Conservation (phyloP, 2,113 vertebrate species). For the Microtus oregoni region DNA sequence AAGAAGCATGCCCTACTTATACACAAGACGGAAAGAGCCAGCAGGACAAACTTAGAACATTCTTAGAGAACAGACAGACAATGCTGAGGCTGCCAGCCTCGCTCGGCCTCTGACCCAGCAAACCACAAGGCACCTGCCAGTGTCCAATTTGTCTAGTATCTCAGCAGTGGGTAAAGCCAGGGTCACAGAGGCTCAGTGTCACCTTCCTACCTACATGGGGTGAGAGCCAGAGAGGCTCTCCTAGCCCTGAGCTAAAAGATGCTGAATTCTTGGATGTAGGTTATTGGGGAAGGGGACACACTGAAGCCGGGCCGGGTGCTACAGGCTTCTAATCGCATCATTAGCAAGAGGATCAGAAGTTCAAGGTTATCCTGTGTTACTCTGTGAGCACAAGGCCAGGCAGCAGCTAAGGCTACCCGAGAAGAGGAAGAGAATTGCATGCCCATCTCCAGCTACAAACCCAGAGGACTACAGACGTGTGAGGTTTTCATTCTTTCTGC, state of each 20-base stretch:
- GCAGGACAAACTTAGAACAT: background rate
- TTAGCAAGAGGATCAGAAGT: background rate
- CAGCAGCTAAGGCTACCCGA: background rate
- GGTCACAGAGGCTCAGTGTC: background rate
- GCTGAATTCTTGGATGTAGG: background rate
- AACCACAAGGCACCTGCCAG: background rate
- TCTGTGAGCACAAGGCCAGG: background rate
- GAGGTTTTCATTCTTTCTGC: background rate
- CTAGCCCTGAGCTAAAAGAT: background rate
- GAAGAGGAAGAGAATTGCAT: rapidly evolving
- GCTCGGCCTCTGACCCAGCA: background rate
- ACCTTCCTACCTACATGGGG: background rate
- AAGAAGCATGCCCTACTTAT: background rate
- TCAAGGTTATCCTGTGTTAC: background rate
- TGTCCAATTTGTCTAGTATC: background rate
- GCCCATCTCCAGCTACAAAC: background rate
- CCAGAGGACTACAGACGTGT: background rate
- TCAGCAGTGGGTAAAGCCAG: background rate
- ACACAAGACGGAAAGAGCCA: background rate
- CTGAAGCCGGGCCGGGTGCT: background rate
- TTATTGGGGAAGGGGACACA: background rate
- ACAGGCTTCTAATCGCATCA: background rate
- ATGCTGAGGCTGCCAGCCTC: background rate
- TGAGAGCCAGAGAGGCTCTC: background rate
- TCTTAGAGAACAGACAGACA: background rate